These are phyloP conservation scores for Meteorus cinctellus DNA, from an alignment of 2,888 invertebrate species.

Conservation along the genomic window DNA sequence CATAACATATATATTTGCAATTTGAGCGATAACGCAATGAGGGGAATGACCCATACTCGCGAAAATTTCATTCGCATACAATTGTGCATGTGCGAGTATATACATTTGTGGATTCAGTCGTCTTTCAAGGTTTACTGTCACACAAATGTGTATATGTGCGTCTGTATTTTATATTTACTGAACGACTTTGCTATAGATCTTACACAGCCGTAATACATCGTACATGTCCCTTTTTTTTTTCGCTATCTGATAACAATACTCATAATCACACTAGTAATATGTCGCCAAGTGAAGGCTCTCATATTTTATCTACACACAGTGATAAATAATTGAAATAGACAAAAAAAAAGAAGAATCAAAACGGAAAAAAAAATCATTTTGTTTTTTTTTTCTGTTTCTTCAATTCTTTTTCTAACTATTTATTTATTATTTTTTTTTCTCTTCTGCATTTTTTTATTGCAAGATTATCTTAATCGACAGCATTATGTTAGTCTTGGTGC, in stretches of 20 bases:
- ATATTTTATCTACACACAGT: conserved; percentile 5
- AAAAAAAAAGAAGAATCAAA: not conserved
- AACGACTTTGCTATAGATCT: conserved; percentile 4
- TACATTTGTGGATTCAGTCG: conserved; percentile 3
- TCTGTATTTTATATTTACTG: conserved; percentile 7
- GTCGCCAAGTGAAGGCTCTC: conserved; percentile 11
- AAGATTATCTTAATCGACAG: not conserved
- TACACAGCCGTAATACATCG: not conserved
- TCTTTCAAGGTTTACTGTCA: conserved; percentile 1
- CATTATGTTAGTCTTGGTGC: not conserved
- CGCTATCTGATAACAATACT: conserved; percentile 2
- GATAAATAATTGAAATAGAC: conserved; percentile 2
- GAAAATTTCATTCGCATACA: conserved; percentile 6
- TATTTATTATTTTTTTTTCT: conserved; percentile 2
- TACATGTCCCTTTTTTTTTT: not conserved
- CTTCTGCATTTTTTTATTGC: not conserved
- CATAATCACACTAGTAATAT: not conserved
- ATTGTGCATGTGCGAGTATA: not conserved
- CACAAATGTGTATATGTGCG: not conserved
- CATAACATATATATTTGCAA: not conserved
- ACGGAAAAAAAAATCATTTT: not conserved
- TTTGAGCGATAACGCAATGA: not conserved
- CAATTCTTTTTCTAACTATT: not conserved
- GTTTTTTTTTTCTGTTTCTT: not conserved
- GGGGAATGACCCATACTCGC: conserved; percentile 14